These are phyloP conservation scores for Polypedilum pembai DNA, from an alignment of 1,140 invertebrate species.

Conservation along the genomic window DNA sequence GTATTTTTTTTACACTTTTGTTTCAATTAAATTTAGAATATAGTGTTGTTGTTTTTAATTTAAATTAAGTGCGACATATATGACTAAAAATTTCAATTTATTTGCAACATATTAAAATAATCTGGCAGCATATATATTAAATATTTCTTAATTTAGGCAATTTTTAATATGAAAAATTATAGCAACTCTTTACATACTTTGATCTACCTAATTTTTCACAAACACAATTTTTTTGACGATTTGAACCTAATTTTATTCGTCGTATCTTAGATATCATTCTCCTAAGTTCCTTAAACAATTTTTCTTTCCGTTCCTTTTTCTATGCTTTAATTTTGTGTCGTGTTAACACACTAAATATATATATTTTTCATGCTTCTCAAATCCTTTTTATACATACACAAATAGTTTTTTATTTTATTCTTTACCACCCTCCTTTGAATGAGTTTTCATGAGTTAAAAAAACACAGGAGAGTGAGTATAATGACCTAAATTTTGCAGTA, in stretches of 20 bases:
- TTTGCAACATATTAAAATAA: background rate
- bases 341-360: slow-evolving; percentile 27
- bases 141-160: too few species aligned
- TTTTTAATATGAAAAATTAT: too few species aligned
- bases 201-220: background rate
- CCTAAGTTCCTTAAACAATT: slow-evolving; percentile 22
- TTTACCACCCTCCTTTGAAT: background rate
- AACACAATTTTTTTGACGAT: background rate
- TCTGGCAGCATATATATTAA: background rate
- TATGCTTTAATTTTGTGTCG: background rate
- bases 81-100: background rate
- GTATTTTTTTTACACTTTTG: too few species aligned
- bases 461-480: background rate
- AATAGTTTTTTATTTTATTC: slow-evolving; percentile 20
- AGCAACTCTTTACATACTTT: background rate
- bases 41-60: too few species aligned
- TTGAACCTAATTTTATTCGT: background rate
- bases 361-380: slow-evolving; percentile 22
- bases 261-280: slow-evolving; percentile 25
- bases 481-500: slow-evolving; percentile 27
- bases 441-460: background rate
- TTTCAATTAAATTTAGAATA: too few species aligned
- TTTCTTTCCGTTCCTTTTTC: background rate
- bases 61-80: background rate
- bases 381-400: slow-evolving; percentile 16